Percentiles rank a stretch among this genome's conserved stretches.
These are phyloP conservation scores for Synanceia verrucosa DNA, from an alignment of 2,797 vertebrate genomes.

Conservation along the genomic window DNA sequence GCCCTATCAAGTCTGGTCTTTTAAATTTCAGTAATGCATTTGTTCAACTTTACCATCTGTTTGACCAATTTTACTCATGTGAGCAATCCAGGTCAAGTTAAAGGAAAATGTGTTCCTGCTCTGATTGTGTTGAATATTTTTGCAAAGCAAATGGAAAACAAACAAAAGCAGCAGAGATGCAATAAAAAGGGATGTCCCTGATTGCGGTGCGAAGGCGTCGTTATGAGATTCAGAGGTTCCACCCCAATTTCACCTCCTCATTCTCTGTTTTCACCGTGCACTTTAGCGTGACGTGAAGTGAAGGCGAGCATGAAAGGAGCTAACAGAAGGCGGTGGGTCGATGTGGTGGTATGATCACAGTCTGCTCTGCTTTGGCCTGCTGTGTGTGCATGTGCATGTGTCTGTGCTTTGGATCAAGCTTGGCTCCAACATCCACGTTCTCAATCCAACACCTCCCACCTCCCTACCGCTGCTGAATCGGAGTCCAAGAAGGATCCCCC, in stretches of 20 bases:
- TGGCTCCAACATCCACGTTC: conserved; percentile 55
- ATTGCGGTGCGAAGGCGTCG: conserved; percentile 13
- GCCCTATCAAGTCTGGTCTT: neutral
- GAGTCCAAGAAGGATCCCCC: conserved; percentile 63
- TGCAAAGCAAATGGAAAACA: conserved; percentile 9
- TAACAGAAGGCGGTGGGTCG: conserved; percentile 73
- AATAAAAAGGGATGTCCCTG: conserved; percentile 16
- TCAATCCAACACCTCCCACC: conserved; percentile 72
- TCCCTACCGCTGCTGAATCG: conserved; percentile 56
- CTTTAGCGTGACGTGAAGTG: conserved; percentile 39
- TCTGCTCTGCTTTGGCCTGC: conserved; percentile 67
- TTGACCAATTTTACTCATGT: conserved; percentile 24
- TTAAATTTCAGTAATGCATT: neutral
- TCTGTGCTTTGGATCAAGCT: conserved; percentile 46
- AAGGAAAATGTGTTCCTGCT: neutral
- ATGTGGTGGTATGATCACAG: conserved; percentile 57
- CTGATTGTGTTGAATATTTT: neutral
- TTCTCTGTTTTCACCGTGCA: conserved; percentile 64
- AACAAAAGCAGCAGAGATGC: conserved; percentile 25
- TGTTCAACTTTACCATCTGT: neutral
- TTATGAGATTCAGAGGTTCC: conserved; percentile 43
- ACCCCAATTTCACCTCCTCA: conserved; percentile 49
- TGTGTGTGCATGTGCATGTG: conserved; percentile 39
- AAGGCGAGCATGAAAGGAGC: conserved; percentile 58
- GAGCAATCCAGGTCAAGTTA: neutral